Evolutionary conservation across 2,888 invertebrate species (phyloP).

Genomic region (Cetonia aurata): DNA sequence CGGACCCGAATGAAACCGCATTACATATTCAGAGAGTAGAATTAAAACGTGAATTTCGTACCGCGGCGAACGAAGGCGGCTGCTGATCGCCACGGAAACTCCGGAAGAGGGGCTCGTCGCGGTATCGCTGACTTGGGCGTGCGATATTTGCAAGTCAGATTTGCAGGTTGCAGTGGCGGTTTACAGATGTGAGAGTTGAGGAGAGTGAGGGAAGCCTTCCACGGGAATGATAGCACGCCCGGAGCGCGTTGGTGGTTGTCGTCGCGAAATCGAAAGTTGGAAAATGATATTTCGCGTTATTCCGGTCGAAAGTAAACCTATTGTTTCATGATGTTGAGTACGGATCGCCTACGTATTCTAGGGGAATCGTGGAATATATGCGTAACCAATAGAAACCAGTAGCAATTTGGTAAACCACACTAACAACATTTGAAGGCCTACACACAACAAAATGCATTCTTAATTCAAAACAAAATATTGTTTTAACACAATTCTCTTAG

Average conservation of each 20-base stretch:
- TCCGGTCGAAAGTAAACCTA: slow-evolving; percentile 52
- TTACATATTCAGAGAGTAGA: slow-evolving; percentile 59
- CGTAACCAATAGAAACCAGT: slow-evolving; percentile 44
- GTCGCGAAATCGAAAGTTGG: slow-evolving; percentile 56
- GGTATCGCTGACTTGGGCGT: slow-evolving; percentile 51
- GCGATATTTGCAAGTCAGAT: slow-evolving; percentile 59
- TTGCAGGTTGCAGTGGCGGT: slow-evolving; percentile 38
- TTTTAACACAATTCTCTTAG: no score
- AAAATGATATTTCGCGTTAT: slow-evolving; percentile 55
- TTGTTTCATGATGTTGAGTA: slow-evolving; percentile 50
- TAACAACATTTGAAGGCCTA: slow-evolving; percentile 1
- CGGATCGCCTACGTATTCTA: slow-evolving; percentile 38
- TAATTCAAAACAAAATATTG: no score
- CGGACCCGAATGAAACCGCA: slow-evolving; percentile 50
- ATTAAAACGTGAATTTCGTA: slow-evolving; percentile 58
- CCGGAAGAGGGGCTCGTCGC: slow-evolving; percentile 23
- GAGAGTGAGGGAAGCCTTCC: slow-evolving; percentile 49
- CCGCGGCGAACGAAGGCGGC: slow-evolving; percentile 16
- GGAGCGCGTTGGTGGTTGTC: neutral
- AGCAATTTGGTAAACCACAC: slow-evolving; percentile 30
- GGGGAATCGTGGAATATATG: slow-evolving; percentile 51
- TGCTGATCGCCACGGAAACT: slow-evolving; percentile 3
- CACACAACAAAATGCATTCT: neutral
- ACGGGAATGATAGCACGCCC: slow-evolving; percentile 51
- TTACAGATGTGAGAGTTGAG: slow-evolving; percentile 11